Evolutionary conservation across 2,113 vertebrate species (phyloP).

Genomic region (Microcebus jonahi): DNA sequence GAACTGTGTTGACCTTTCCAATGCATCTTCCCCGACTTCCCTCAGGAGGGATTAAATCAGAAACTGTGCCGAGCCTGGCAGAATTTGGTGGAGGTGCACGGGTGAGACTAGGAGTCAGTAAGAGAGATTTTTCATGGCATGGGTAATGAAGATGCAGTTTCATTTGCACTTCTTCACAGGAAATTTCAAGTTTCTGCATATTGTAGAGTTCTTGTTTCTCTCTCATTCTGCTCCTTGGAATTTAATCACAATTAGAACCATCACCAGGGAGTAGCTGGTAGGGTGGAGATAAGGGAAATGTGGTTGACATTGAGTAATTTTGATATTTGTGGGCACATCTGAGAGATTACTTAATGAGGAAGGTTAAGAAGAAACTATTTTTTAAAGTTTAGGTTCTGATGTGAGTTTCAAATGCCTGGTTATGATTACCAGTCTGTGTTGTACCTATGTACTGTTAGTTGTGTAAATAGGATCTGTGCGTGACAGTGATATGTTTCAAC

Average conservation of each 20-base stretch:
- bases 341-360: background rate
- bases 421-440: background rate
- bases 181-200: background rate
- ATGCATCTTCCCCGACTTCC: background rate
- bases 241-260: background rate
- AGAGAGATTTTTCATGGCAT: background rate
- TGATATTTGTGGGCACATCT: background rate
- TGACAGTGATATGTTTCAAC: background rate
- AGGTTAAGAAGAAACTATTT: background rate
- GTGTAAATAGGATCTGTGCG: background rate
- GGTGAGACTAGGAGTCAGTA: background rate
- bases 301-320: background rate
- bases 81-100: too few relatives aligned
- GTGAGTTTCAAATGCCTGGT: background rate
- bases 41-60: background rate
- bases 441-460: background rate
- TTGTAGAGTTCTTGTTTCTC: background rate
- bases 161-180: background rate
- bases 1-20: background rate
- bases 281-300: background rate
- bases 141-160: background rate
- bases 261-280: background rate
- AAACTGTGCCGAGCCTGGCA: background rate
- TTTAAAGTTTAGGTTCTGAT: constrained; percentile 2
- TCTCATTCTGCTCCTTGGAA: background rate